Conservation (phyloP, 2,888 invertebrate species). For the Lasioglossum figueresi region DNA sequence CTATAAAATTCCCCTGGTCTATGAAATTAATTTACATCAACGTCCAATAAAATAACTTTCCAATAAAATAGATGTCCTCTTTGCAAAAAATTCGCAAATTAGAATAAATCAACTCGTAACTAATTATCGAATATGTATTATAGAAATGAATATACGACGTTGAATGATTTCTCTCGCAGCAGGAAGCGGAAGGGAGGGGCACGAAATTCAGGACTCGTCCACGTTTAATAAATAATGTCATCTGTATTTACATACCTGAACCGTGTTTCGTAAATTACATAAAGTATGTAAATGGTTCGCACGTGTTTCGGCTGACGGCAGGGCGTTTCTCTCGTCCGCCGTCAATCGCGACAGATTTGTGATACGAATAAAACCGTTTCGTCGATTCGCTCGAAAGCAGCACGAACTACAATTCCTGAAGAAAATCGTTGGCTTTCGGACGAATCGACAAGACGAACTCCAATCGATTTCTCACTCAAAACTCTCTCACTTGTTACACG, state of each 20-base stretch:
- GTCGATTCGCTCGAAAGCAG: slow-evolving; percentile 33
- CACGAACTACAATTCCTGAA: neutral
- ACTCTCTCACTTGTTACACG: neutral
- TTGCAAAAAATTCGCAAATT: too few species aligned
- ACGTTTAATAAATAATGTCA: slow-evolving; percentile 43
- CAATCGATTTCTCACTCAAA: neutral
- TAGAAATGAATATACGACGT: neutral
- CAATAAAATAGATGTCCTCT: neutral
- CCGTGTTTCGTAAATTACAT: slow-evolving; percentile 19
- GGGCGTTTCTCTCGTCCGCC: neutral
- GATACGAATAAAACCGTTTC: neutral
- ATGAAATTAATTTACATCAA: neutral
- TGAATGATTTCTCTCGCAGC: neutral
- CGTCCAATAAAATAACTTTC: too few species aligned
- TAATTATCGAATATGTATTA: neutral
- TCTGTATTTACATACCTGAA: slow-evolving; percentile 42
- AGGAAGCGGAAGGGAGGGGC: neutral
- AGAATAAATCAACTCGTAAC: too few species aligned
- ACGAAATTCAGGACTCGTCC: neutral
- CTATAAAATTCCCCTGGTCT: neutral
- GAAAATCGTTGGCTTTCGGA: neutral
- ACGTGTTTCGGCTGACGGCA: neutral
- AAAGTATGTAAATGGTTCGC: slow-evolving; percentile 14
- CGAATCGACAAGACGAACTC: neutral
- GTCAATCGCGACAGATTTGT: slow-evolving; percentile 19